Evolutionary conservation across 2,797 vertebrate species (phyloP), one percentile per base, ranked within the genome.

Genomic region (Botia kubotai): DNA sequence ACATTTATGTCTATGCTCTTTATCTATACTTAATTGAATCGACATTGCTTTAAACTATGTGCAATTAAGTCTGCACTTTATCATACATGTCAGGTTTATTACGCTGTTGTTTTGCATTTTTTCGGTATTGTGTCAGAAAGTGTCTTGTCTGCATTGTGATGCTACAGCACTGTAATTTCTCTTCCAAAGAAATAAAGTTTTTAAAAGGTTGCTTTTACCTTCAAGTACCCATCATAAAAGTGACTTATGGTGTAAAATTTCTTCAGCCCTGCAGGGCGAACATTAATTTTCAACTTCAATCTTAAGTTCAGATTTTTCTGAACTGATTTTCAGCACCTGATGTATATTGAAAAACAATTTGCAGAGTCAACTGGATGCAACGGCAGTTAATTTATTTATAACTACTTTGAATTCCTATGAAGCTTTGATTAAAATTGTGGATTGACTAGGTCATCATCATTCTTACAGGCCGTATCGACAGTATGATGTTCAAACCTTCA

Each of bases 361-460:
- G 60, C 48, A 62, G 66, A 78, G 14, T 66, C 50, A 55, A 48
- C 48, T 43, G 77, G 65, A 55, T 79, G 60, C 48, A 66, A 66
- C 12, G 63, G 60, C 33, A 26, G 21, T 36, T 29, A 80, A 80
- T 65, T 78, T 70, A 62, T 71, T 78, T 67, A 48, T 70, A 52
- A 62, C 67, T 62, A 33, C 66, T 39, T 39, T 66, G 17, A 66
- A 43, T 66, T 43, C 33, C 60, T 78, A 77, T 1, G 0, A 46
- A 69, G 36, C 65, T 77, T 68, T 78, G 53, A 78, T 78, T 70
- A 71, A 78, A 78, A 78, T 71, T 33, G 66, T 71, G 55, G 57
- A 52, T 21, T 0, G 2, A 78, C 43, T 36, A n/a, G 67, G 23
- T 52, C 55, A 58, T 70, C 23, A 70, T 77, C 36, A 58, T 53